Conservation (phyloP, 2,113 vertebrate genomes). For the Notothenia coriiceps region DNA sequence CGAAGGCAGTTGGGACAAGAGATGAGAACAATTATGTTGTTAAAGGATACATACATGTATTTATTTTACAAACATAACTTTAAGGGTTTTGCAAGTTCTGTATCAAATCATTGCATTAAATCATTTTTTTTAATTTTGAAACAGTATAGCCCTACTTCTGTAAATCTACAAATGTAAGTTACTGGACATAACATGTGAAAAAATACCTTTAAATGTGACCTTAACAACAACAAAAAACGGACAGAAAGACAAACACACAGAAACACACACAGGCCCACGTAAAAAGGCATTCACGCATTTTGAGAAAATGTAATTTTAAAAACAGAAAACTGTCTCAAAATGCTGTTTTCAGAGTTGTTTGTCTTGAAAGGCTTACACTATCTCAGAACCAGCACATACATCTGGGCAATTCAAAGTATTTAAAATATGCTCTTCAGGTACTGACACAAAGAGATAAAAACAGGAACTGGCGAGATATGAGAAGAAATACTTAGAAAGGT, state of each 20-base stretch:
- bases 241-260: no score
- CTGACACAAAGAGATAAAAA: neutral
- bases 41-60: neutral
- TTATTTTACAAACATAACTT: neutral
- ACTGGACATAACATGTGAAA: no score
- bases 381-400: neutral
- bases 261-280: no score
- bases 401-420: neutral
- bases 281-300: neutral
- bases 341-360: neutral
- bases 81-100: neutral
- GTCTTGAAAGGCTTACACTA: neutral
- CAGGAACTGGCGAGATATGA: neutral
- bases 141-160: no score
- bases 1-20: neutral
- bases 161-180: no score
- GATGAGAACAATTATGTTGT: neutral
- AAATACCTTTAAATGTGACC: no score
- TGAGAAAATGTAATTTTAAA: no score
- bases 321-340: neutral
- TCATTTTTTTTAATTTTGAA: no score
- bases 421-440: neutral
- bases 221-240: neutral
- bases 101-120: no score
- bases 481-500: no score